Conservation (phyloP, 2,888 invertebrate genomes). For the Clitarchus hookeri region DNA sequence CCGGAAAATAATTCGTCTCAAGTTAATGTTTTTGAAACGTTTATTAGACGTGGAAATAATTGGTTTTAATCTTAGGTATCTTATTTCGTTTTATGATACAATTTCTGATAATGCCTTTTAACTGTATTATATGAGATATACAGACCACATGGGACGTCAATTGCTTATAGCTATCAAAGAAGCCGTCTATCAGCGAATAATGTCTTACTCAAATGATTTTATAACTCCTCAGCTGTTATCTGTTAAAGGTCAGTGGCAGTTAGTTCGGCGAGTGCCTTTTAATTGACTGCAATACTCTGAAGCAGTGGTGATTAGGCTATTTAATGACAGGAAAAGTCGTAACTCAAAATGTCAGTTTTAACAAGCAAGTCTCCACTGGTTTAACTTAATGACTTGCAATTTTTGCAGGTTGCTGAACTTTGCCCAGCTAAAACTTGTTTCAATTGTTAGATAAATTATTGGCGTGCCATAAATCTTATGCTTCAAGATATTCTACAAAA, state of each 20-base stretch:
- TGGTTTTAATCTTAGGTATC: too few relatives aligned
- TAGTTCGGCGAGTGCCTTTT: not conserved
- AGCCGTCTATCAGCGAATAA: not conserved
- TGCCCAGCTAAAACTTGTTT: not conserved
- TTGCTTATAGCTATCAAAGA: not conserved
- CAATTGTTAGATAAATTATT: not conserved
- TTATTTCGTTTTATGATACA: too few relatives aligned
- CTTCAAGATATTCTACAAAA: too few relatives aligned
- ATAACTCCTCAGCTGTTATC: not conserved
- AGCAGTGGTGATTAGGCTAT: not conserved
- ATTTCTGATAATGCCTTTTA: too few relatives aligned
- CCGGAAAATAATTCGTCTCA: too few relatives aligned
- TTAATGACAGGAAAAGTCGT: not conserved
- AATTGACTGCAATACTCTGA: not conserved
- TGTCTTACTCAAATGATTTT: not conserved
- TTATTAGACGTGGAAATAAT: too few relatives aligned
- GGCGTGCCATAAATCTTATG: too few relatives aligned
- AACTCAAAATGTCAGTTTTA: not conserved
- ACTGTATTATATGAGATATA: too few relatives aligned
- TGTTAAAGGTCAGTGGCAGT: not conserved
- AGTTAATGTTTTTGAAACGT: too few relatives aligned
- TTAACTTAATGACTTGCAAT: not conserved
- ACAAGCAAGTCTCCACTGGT: not conserved
- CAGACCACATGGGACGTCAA: too few relatives aligned
- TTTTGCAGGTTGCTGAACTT: not conserved